These are phyloP conservation scores for Aquatica leii DNA, from an alignment of 2,888 invertebrate species.

Conservation along the genomic window DNA sequence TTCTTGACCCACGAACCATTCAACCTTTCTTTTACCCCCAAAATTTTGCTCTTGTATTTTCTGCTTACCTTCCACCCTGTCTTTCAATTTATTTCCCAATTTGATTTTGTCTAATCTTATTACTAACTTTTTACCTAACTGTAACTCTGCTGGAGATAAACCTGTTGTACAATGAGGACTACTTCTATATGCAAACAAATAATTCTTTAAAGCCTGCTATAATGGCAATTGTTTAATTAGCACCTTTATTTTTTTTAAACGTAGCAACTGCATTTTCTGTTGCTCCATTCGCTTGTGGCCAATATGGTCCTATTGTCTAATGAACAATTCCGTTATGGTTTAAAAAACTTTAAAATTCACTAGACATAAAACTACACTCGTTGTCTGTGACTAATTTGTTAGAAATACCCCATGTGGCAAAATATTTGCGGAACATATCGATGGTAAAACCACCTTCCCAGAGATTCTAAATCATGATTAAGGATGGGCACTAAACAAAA, in stretches of 20 bases:
- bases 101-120: too few relatives aligned
- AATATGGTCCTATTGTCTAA: background rate
- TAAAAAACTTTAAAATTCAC: background rate
- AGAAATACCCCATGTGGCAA: background rate
- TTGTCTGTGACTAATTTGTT: background rate
- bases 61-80: background rate
- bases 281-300: background rate
- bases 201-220: background rate
- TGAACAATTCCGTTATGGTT: background rate
- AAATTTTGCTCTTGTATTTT: too few relatives aligned
- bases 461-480: background rate
- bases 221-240: background rate
- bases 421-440: background rate
- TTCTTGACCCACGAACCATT: too few relatives aligned
- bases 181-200: background rate
- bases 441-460: background rate
- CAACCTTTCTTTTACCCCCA: too few relatives aligned
- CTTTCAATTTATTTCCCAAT: too few relatives aligned
- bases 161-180: background rate
- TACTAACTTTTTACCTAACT: too few relatives aligned
- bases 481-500: background rate
- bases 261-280: background rate
- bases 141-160: too few relatives aligned
- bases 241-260: background rate
- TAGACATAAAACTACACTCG: background rate